phyloP scores from a whole-genome alignment of 1,140 invertebrate genomes.

The Aphelenchoides fujianensis region DNA sequence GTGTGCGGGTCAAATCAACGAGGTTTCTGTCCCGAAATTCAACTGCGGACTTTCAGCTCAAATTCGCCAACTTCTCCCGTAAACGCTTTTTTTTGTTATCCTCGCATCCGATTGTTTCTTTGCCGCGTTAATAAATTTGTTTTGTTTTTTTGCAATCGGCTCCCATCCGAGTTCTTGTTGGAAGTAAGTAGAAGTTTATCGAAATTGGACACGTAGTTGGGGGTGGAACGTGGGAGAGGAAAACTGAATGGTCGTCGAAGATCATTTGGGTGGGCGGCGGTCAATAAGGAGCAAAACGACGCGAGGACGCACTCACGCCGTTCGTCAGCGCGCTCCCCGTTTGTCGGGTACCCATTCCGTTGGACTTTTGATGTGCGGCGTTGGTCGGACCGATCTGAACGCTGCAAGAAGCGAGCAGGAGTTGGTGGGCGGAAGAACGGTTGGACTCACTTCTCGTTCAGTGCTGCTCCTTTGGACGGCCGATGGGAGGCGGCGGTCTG shows the following conservation, averaged over 20 bases:
- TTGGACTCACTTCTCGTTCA: neutral
- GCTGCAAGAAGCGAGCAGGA: neutral
- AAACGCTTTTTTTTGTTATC: too few species aligned
- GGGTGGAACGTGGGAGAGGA: neutral
- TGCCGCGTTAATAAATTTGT: too few species aligned
- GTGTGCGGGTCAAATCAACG: too few species aligned
- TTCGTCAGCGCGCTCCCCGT: neutral
- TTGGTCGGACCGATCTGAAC: neutral
- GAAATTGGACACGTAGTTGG: neutral
- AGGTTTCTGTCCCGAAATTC: too few species aligned
- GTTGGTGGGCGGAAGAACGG: too few species aligned
- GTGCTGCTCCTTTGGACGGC: neutral
- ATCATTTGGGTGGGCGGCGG: neutral
- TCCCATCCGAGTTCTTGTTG: neutral
- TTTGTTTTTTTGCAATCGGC: too few species aligned
- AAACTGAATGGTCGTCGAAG: neutral
- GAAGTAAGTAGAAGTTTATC: neutral
- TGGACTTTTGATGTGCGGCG: neutral
- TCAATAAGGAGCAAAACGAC: conserved; percentile 1
- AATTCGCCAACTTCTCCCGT: too few species aligned
- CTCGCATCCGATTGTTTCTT: too few species aligned
- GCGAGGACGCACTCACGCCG: neutral
- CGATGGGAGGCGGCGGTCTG: neutral
- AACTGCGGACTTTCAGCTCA: too few species aligned
- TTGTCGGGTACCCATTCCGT: neutral